phyloP scores from a whole-genome alignment of 2,113 vertebrate genomes.

The Zosterops pallidus region DNA sequence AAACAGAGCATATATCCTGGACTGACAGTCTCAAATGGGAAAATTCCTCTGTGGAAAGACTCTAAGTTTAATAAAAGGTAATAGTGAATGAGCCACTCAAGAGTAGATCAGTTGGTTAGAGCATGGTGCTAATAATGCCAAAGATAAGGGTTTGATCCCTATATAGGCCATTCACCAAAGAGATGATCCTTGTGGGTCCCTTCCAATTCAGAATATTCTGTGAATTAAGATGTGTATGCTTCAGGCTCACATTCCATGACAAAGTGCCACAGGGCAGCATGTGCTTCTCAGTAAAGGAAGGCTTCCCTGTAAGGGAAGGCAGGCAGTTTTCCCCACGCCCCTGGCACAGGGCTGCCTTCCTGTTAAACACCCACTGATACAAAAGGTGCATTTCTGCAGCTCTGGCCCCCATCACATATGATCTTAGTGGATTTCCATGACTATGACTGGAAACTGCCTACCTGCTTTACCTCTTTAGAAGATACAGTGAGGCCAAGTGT shows the following conservation, averaged over 20 bases:
- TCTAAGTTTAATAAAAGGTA: neutral
- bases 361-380: neutral
- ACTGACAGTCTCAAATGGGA: neutral
- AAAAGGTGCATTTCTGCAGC: neutral
- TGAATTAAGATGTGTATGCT: neutral
- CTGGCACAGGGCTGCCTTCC: neutral
- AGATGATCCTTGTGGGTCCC: neutral
- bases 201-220: neutral
- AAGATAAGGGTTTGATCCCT: neutral
- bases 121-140: neutral
- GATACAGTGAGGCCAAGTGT: neutral
- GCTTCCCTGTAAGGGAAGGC: neutral
- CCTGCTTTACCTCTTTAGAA: neutral
- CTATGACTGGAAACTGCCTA: neutral
- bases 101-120: neutral
- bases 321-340: fast-evolving
- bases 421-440: fast-evolving
- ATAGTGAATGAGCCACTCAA: neutral
- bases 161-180: neutral
- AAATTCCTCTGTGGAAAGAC: neutral
- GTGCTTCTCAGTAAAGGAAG: neutral
- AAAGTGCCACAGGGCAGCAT: neutral
- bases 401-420: fast-evolving
- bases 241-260: fast-evolving
- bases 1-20: neutral